Evolutionary conservation across 2,797 vertebrate species (phyloP).

Genomic region (Cephalopachus bancanus): DNA sequence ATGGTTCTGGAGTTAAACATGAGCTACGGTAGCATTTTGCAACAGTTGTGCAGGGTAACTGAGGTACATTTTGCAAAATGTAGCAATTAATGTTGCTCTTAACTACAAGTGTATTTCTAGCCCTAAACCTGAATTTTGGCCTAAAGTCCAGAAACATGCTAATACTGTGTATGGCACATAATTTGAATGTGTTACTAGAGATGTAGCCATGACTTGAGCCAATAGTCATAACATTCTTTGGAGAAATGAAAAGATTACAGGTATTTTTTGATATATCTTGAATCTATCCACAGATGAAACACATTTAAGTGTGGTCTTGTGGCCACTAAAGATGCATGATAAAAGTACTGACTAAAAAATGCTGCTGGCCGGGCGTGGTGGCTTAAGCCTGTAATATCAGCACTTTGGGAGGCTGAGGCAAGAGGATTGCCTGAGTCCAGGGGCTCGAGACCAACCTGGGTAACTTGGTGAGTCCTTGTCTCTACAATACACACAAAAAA

Average conservation of each 20-base stretch:
- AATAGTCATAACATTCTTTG: constrained; percentile 33
- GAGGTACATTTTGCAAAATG: not conserved
- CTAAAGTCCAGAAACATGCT: constrained; percentile 39
- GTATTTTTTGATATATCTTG: constrained; percentile 47
- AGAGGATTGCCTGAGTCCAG: too few species aligned
- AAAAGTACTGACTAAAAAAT: constrained; percentile 52
- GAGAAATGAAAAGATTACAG: constrained; percentile 19
- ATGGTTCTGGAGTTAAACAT: not conserved
- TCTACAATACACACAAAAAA: too few species aligned
- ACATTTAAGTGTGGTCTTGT: constrained; percentile 26
- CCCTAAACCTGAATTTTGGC: constrained; percentile 40
- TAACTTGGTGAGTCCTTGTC: too few species aligned
- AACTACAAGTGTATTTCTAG: not conserved
- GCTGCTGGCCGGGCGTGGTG: not conserved
- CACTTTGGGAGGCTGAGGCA: too few species aligned
- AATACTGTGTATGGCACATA: not conserved
- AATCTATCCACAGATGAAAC: constrained; percentile 38
- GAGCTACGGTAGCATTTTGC: not conserved
- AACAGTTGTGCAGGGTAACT: not conserved
- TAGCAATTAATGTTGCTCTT: constrained; percentile 45
- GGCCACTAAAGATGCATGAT: not conserved
- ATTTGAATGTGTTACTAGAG: constrained; percentile 42
- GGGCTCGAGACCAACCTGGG: too few species aligned
- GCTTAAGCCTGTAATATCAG: too few species aligned
- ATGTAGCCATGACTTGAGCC: not conserved